Base-by-base conservation (phyloP, 1,140 invertebrate species). In the Heliothis virescens region DNA sequence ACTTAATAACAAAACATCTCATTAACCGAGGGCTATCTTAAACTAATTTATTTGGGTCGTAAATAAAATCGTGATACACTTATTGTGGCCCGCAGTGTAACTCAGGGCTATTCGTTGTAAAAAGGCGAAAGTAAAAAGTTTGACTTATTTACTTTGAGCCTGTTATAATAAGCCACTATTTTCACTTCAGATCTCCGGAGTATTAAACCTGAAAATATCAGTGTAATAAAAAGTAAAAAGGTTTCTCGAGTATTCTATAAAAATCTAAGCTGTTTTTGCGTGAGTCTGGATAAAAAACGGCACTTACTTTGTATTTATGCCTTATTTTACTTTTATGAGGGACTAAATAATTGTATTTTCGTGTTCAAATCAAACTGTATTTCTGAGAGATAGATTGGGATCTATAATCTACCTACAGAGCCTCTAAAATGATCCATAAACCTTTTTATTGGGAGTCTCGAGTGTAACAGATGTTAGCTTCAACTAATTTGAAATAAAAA, bases 1-100 rank as follows among this genome's bases (percentile, higher is more conserved):
- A 47, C 62, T 65, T 65, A 48, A 67, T 21, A 16, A 67, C 41
- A 67, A 48, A 67, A 67, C 48, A 67, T 48, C 41, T 16, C 16
- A 67, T 67, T 67, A 67, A 48, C 63, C 41, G 41, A 48, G 63
- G 63, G 41, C 16, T 67, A 13, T 48, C 63, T 67, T 67, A 67
- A 67, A 48, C 63, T 18, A 67, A 67, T 67, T 67, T 67, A 67
- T 67, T 67, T 41, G 41, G 15, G 16, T 21, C 63, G 41, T 67
- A 67, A 67, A 67, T 65, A 67, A 48, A 67, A 67, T 48, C 50
- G 63, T 48, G 63, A 18, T 67, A 11, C n/a, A 11, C 9, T 67
- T 48, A 48, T 67, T 67, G 18, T 21, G 63, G 3, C 63, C 63
- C 63, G 10, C 34, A 41, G 34, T 65, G 62, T 16, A 65, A 48